Percentiles rank a stretch among this genome's conserved stretches.
phyloP scores from a whole-genome alignment of 2,797 vertebrate species.

The Poecilia gillii region DNA sequence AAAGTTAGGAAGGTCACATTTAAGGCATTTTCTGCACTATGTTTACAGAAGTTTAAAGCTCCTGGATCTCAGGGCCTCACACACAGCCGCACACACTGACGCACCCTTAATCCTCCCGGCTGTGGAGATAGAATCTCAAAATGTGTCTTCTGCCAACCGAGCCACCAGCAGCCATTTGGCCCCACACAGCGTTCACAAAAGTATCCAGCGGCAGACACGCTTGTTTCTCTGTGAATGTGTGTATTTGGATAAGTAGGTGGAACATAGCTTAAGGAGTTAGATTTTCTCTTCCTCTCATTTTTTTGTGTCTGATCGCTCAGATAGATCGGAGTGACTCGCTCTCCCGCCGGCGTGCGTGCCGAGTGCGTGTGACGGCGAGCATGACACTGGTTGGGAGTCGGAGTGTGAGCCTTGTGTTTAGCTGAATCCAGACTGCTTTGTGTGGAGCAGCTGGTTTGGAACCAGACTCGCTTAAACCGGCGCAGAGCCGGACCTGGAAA shows the following conservation, averaged over 20 bases:
- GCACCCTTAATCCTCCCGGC: slow-evolving; percentile 73
- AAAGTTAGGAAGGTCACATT: slow-evolving; percentile 59
- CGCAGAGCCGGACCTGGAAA: slow-evolving; percentile 51
- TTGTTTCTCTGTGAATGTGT: slow-evolving; percentile 68
- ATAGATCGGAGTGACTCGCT: slow-evolving; percentile 87
- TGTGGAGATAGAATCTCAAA: slow-evolving; percentile 82
- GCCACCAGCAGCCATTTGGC: slow-evolving; percentile 66
- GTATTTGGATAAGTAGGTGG: slow-evolving; percentile 77
- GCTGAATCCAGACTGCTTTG: slow-evolving; percentile 64
- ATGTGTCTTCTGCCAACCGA: slow-evolving; percentile 72
- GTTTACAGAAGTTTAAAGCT: slow-evolving; percentile 74
- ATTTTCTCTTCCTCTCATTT: slow-evolving; percentile 64
- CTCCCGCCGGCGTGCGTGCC: slow-evolving; percentile 44
- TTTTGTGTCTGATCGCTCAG: slow-evolving; percentile 78
- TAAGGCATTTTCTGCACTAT: slow-evolving; percentile 41
- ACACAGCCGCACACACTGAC: slow-evolving; percentile 37
- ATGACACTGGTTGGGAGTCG: slow-evolving; percentile 67
- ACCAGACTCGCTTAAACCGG: slow-evolving; percentile 50
- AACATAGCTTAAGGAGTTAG: slow-evolving; percentile 77
- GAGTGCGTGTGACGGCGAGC: slow-evolving; percentile 55
- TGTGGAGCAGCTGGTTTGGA: slow-evolving; percentile 69
- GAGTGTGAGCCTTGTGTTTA: slow-evolving; percentile 64
- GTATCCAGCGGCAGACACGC: slow-evolving; percentile 61
- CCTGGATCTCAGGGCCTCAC: slow-evolving; percentile 39
- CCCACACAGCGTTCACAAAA: slow-evolving; percentile 74